Evolutionary conservation across 1,140 invertebrate species (phyloP).

Genomic region (Hormaphis cornu): DNA sequence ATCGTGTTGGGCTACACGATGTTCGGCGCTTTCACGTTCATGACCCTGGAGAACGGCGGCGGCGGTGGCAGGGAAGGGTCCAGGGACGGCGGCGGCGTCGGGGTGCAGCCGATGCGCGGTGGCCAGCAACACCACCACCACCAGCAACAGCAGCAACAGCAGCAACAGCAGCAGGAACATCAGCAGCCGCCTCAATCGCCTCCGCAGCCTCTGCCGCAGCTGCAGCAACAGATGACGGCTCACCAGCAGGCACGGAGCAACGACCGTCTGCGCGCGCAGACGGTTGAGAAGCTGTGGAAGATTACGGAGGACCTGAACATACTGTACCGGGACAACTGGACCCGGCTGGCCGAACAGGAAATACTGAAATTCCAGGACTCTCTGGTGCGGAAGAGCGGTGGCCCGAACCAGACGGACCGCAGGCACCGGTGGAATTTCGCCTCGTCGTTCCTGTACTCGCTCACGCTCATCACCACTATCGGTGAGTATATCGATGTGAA

Average conservation of each 20-base stretch:
- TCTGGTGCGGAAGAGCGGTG: conserved; percentile 43
- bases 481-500: conserved; percentile 54
- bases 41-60: conserved; percentile 63
- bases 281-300: conserved; percentile 78
- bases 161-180: not conserved
- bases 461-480: conserved; percentile 92
- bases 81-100: no score
- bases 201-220: conserved; percentile 40
- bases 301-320: conserved; percentile 90
- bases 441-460: conserved; percentile 83
- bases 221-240: not conserved
- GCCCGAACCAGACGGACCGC: conserved; percentile 35
- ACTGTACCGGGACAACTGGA: conserved; percentile 91
- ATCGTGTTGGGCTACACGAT: conserved; percentile 83
- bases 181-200: not conserved
- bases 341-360: conserved; percentile 68
- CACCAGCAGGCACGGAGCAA: not conserved
- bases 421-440: conserved; percentile 68
- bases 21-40: conserved; percentile 83
- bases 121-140: conserved; percentile 38
- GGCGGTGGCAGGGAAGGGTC: conserved; percentile 39
- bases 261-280: conserved; percentile 45
- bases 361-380: conserved; percentile 74
- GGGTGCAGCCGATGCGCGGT: not conserved
- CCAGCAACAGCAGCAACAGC: conserved; percentile 36